Evolutionary conservation across 2,113 vertebrate genomes (phyloP).

Genomic region (Drymodes brunneopygia): DNA sequence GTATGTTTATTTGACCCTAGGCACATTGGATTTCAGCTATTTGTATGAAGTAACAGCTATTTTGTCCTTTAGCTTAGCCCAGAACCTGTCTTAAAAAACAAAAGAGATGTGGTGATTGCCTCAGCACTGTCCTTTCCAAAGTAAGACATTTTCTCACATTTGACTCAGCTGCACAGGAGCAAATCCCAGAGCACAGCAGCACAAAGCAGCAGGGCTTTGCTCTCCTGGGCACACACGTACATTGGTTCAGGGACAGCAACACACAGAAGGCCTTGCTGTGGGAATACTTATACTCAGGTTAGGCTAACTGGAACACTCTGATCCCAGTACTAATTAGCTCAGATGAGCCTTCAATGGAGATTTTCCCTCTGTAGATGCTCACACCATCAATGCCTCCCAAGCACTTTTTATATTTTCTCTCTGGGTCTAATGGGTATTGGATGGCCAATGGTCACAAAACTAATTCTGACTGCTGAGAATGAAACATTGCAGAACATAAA

Average conservation of each 20-base stretch:
- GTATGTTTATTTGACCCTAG: neutral
- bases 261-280: neutral
- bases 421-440: neutral
- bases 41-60: neutral
- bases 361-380: neutral
- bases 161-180: neutral
- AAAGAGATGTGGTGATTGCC: neutral
- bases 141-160: neutral
- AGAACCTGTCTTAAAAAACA: neutral
- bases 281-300: neutral
- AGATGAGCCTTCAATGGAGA: neutral
- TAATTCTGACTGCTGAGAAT: neutral
- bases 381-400: neutral
- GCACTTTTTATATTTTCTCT: neutral
- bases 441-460: neutral
- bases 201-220: neutral
- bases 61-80: neutral
- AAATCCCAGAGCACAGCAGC: neutral
- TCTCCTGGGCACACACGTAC: accelerated
- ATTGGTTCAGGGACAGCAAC: neutral
- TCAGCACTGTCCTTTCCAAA: neutral
- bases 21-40: neutral
- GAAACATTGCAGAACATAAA: neutral
- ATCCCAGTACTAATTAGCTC: conserved; percentile 5
- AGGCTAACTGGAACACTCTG: neutral